Evolutionary conservation across 53 echinoderm and acorn worm species (phyloP).

Genomic region (Luidia sarsii): DNA sequence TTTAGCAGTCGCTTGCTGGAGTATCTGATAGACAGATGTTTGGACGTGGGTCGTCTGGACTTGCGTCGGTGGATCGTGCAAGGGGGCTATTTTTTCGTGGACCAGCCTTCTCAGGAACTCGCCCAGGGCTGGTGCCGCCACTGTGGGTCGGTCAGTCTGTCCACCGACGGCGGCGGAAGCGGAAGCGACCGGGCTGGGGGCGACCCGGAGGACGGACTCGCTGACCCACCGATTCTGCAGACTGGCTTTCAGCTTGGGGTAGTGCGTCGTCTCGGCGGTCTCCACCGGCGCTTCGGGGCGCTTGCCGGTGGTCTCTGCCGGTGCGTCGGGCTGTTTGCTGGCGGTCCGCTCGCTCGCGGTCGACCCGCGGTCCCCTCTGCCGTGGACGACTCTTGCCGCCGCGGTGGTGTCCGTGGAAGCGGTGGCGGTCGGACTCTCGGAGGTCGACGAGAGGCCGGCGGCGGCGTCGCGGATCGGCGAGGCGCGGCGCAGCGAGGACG

Average conservation of each 20-base stretch:
- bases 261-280: background rate
- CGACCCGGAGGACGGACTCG: background rate
- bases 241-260: constrained; percentile 29
- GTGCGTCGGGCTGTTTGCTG: background rate
- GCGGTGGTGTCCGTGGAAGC: too few species aligned
- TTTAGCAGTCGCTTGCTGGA: too few species aligned
- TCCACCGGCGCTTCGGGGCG: background rate
- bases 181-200: background rate
- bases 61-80: background rate
- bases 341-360: too few species aligned
- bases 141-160: background rate
- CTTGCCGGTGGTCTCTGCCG: background rate
- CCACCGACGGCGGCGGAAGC: background rate
- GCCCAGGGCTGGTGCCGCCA: too few species aligned
- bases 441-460: background rate
- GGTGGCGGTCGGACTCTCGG: background rate
- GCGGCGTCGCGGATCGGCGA: too few species aligned
- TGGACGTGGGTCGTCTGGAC: background rate
- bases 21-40: too few species aligned
- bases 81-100: background rate
- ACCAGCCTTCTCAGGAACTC: too few species aligned
- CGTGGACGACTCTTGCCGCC: too few species aligned
- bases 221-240: constrained; percentile 26
- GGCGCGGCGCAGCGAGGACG: background rate
- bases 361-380: too few species aligned